Conservation (phyloP, 2,797 vertebrate genomes). For the Syncerus caffer region DNA sequence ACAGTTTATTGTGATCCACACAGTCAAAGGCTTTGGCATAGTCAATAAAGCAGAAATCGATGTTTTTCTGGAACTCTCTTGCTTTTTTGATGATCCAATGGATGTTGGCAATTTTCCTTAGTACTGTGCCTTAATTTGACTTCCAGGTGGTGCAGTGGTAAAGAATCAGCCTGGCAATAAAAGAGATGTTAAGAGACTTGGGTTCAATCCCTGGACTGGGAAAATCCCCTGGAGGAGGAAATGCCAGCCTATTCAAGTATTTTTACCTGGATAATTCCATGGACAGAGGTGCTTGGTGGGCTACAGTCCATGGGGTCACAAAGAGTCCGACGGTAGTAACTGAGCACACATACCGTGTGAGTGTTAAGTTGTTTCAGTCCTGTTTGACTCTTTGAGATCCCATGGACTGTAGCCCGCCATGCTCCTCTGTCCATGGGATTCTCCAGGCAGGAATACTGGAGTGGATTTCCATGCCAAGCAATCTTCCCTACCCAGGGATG, state of each 20-base stretch:
- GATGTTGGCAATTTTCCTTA: background rate
- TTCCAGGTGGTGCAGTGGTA: background rate
- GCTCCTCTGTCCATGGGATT: background rate
- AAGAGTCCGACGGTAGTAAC: background rate
- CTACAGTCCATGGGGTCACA: background rate
- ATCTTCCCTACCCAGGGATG: background rate
- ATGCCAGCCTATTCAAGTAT: background rate
- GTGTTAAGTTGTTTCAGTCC: background rate
- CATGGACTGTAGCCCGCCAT: background rate
- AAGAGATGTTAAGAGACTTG: background rate
- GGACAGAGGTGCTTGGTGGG: background rate
- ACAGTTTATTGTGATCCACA: too few species aligned
- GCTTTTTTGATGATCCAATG: too few species aligned
- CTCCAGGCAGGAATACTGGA: background rate
- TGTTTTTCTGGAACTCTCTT: too few species aligned
- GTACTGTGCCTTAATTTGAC: background rate
- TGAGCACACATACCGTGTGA: background rate
- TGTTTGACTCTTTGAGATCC: background rate
- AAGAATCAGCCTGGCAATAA: background rate
- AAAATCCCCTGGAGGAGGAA: background rate
- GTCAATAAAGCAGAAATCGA: too few species aligned
- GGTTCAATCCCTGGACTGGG: background rate
- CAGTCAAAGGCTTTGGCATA: too few species aligned
- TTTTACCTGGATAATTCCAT: background rate
- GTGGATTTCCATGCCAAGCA: background rate